Evolutionary conservation across 2,797 vertebrate species (phyloP), one percentile per base, ranked within the genome.

Genomic region (Lemur catta): DNA sequence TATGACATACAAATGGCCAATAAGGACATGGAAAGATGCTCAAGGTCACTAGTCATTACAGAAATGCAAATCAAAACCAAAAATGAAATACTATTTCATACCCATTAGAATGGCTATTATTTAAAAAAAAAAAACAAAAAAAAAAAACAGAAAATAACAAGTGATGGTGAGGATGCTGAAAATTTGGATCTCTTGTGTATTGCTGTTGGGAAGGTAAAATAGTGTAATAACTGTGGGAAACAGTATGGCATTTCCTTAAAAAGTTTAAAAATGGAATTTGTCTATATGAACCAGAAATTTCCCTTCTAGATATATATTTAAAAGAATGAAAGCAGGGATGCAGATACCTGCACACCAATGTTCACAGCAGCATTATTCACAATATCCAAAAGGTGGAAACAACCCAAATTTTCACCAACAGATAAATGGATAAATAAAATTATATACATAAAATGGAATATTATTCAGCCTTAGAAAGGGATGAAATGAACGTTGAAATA

Each of bases 61-160:
- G 35, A 94, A 96, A 87, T 65, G 46, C 28, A 89, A 61, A 69
- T 79, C 26, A 88, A 95, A 94, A 88, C 41, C 46, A 33, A 46
- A 48, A 57, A 76, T 80, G 43, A 55, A 43, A 48, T 71, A 35
- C 7, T 11, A 80, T 30, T 86, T 92, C 18, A 82, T 17, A 59
- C 3, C n/a, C 52, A 43, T 86, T 87, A 86, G 33, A 90, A 65
- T 82, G 79, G 6, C 38, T 72, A 72, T 7, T 43, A 18, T 30
- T 15, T 8, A 17, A 46, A 46, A 46, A 22, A 38, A 46, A 46
- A 46, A 46, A 22, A 38, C 46, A 46, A 46, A 52, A n/a, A 50
- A 13, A 26, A 15, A 84, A 67, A 24, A 30, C 2, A 28, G 20
- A 84, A 95, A 85, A 69, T 48, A 80, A 35, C 8, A 57, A 69